Evolutionary conservation across 2,888 invertebrate species (phyloP), one percentile per base, ranked within the genome.

Genomic region (Lasioglossum morio): DNA sequence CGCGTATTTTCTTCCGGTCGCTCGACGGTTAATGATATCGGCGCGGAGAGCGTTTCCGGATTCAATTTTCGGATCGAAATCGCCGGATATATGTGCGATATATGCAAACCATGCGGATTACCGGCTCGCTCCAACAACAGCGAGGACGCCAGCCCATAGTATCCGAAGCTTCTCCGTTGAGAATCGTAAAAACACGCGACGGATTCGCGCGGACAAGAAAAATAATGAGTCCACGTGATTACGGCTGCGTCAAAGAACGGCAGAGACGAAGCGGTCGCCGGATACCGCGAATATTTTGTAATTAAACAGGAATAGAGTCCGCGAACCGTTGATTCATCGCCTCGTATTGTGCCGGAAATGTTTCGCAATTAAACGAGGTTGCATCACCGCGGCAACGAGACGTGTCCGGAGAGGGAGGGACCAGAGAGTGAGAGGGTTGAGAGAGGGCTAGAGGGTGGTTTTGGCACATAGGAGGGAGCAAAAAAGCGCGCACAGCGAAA

Each of bases 311-410:
- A 82, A 91, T 91, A 89, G 91, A 89, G 85, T 88, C 89, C 86
- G 80, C 86, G 87, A 79, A 72, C 81, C 90, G 90, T 87, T 90
- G 90, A 90, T 90, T 90, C 90, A 91, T 90, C 90, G 91, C 81
- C 79, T 86, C 88, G 87, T 83, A 88, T 90, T 86, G 90, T 86
- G 84, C 75, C 84, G 85, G 87, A 86, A 89, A 88, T 87, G 91
- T 90, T 89, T 89, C 91, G 90, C 88, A 90, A 90, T 90, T 90
- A 90, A 90, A 90, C 88, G 91, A 77, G 79, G 91, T 91, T 87
- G 87, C 91, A 84, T 84, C 90, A 79, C 85, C 60, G 86, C 84
- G 66, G 77, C 77, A 84, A 86, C 90, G 90, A 85, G 84, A 85
- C 78, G 73, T 70, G 76, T 69, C 77, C 82, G 79, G 80, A 79